Evolutionary conservation across 2,797 vertebrate species (phyloP), one percentile per base, ranked within the genome.

Genomic region (Typhlichthys subterraneus): DNA sequence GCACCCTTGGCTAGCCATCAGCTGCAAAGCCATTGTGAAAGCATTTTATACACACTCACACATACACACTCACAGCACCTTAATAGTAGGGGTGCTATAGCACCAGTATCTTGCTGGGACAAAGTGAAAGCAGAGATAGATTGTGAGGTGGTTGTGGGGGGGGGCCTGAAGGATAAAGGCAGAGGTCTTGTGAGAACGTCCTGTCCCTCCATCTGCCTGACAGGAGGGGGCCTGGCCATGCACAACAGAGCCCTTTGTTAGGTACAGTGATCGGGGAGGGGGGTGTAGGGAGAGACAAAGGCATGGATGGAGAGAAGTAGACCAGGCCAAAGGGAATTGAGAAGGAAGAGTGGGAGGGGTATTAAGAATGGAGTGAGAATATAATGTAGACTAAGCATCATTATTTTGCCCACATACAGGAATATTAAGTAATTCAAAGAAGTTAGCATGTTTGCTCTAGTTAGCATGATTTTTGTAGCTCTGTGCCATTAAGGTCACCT

Each of bases 231-330:
- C 70, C 67, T 1, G 60, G 67, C 33, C 29, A 12, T 0, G 9
- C 70, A 91, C 88, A 92, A 88, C 82, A 86, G 82, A 72, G 69
- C 74, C 83, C 87, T 89, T 92, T 90, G 89, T 91, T 76, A 77
- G 63, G 67, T 88, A 90, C 85, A 86, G 85, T 86, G 84, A 88
- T 80, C 81, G 63, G 62, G 69, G 12, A 53, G 38, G 58, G 53
- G 61, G 56, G 50, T 42, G 45, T 23, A 5, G 50, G 15, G 61
- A 17, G 56, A 47, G 65, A 42, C 38, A 42, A 42, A 42, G 38
- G 9, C 8, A 9, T 6, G 38, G 55, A 49, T 63, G 13, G 10
- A 38, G 46, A 9, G 31, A 14, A 12, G 12, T 14, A 48, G 47
- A 48, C 47, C 12, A 14, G n/a, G 12, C 3, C 5, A 48, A n/a